Evolutionary conservation across 2,888 invertebrate species (phyloP).

Genomic region (Quadriops clusia): DNA sequence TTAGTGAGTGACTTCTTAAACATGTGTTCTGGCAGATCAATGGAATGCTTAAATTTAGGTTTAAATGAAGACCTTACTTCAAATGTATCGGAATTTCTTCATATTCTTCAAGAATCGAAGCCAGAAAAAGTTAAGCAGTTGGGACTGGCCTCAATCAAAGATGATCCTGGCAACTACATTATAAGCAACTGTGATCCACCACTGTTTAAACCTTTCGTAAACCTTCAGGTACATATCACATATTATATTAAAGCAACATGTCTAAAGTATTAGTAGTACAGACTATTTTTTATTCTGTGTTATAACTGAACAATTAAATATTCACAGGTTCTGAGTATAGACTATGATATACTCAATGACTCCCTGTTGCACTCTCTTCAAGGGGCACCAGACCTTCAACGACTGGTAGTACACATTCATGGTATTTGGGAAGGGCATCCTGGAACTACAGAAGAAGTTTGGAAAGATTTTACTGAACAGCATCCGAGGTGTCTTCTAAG

Average conservation of each 20-base stretch:
- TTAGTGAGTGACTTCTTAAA: constrained; percentile 13
- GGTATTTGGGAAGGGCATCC: constrained; percentile 51
- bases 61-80: constrained; percentile 32
- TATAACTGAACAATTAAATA: constrained; percentile 5
- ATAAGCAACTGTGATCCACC: constrained; percentile 43
- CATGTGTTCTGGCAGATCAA: constrained; percentile 22
- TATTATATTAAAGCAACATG: background rate
- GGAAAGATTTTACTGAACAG: constrained; percentile 44
- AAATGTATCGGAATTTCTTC: constrained; percentile 26
- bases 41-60: constrained; percentile 32
- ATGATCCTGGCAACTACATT: constrained; percentile 56
- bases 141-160: constrained; percentile 61
- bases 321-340: constrained; percentile 40
- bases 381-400: constrained; percentile 37
- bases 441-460: constrained; percentile 50
- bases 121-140: constrained; percentile 48
- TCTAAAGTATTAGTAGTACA: constrained; percentile 1
- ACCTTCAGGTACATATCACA: constrained; percentile 37
- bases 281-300: constrained; percentile 5
- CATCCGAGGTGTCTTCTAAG: constrained; percentile 48
- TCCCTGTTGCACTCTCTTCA: constrained; percentile 33
- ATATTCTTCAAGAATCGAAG: constrained; percentile 29
- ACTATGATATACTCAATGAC: constrained; percentile 45
- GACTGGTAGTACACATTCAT: constrained; percentile 58
- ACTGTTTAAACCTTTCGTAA: constrained; percentile 46